Base-by-base conservation (phyloP, 2,888 invertebrate species). In the Notocelia uddmanniana region DNA sequence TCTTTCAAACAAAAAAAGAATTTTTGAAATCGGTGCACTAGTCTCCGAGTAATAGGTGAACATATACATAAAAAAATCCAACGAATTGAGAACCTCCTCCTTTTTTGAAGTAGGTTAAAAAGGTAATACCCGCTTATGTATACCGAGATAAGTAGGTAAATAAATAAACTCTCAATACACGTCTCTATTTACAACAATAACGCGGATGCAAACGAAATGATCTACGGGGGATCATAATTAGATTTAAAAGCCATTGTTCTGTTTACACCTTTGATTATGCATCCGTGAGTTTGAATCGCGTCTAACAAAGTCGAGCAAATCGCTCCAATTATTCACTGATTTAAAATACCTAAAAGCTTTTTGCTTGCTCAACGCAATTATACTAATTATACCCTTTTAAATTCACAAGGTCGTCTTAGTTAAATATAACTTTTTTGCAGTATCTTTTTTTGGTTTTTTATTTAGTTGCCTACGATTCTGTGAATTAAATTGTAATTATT, bases 181-280 rank as follows among this genome's bases (percentile, higher is more conserved):
- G 83, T 84, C 77, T 72, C 62, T 52, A n/a, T n/a, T n/a, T n/a
- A 74, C 75, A 84, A 90, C 89, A 90, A 90, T 89, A 88, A 89
- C 86, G 76, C 89, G 89, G 89, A 90, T 88, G 87, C 83, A 76
- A 75, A 77, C 66, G 70, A 73, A 79, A 76, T 78, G 76, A 80
- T 79, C 78, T 74, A 31, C 37, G 73, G 75, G 79, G 81, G 76
- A 76, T 77, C 77, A 77, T 67, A 55, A 71, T 45, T 59, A 60
- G 41, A 45, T 55, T 67, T 45, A 59, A 66, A 78, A 50, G 50
- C 62, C 26, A 71, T 71, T 71, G 67, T 71, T 67, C 57, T 69
- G 60, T 23, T 45, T 34, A 55, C 67, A 54, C 66, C 55, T 54
- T 18, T 34, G 48, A 67, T n/a, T n/a, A n/a, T 54, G 70, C 58